Evolutionary conservation across 2,888 invertebrate genomes (phyloP).

Genomic region (Nephrotoma guestfalica): DNA sequence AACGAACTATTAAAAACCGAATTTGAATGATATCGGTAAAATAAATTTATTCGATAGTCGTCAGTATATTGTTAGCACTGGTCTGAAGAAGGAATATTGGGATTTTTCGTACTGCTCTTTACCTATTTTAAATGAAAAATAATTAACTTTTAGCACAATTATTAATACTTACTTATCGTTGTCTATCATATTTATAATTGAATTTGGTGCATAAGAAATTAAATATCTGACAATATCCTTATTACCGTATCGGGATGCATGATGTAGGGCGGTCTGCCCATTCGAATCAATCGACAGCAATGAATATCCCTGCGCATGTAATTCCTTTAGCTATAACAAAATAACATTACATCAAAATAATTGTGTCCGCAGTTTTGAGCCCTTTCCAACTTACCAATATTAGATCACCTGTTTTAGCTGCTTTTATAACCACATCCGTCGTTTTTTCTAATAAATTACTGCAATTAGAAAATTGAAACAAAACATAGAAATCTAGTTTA

Average conservation of each 20-base stretch:
- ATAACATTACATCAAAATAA: conserved; percentile 1
- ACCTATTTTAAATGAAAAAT: too few relatives aligned
- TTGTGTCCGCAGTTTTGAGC: not conserved
- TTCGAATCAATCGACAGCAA: conserved; percentile 64
- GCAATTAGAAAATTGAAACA: conserved; percentile 19
- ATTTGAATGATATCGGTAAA: too few relatives aligned
- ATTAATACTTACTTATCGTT: conserved; percentile 51
- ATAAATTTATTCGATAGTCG: too few relatives aligned
- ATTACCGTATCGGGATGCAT: conserved; percentile 76
- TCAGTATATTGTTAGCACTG: too few relatives aligned
- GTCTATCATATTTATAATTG: conserved; percentile 75
- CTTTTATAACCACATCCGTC: conserved; percentile 65
- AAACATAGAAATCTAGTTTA: not conserved
- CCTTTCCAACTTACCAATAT: conserved; percentile 43
- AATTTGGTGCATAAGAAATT: conserved; percentile 68
- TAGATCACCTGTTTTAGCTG: conserved; percentile 70
- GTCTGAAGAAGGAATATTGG: not conserved
- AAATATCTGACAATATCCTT: conserved; percentile 82
- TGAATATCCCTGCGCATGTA: conserved; percentile 72
- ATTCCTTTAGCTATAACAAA: conserved; percentile 54
- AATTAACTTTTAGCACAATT: too few relatives aligned
- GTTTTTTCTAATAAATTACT: conserved; percentile 71
- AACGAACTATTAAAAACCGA: too few relatives aligned
- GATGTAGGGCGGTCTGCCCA: conserved; percentile 84
- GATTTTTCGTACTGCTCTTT: not conserved